Percentiles rank a stretch among this genome's conserved stretches.
Conservation (phyloP, 1,140 invertebrate genomes). For the Drosophila nikananu region DNA sequence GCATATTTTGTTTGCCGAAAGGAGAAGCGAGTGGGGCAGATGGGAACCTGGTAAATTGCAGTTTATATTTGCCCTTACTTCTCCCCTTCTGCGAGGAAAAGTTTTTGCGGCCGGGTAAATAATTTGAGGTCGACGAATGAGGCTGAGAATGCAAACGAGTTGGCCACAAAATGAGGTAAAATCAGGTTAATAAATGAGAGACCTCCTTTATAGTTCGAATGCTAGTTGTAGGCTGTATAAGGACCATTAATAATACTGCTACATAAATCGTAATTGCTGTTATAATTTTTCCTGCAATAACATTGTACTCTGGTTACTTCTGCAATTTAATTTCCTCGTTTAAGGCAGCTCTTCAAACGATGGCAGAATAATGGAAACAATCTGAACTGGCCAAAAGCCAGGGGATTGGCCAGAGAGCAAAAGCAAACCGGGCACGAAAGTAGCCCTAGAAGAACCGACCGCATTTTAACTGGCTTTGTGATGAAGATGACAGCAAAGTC, state of each 20-base stretch:
- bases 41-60: constrained; percentile 52
- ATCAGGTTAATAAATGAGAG: background rate
- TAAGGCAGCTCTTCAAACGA: constrained; percentile 49
- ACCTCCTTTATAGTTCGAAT: background rate
- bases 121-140: constrained; percentile 48
- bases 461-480: constrained; percentile 41
- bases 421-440: constrained; percentile 21
- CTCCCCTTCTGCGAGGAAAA: constrained; percentile 23
- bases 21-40: background rate
- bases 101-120: constrained; percentile 51
- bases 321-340: constrained; percentile 22
- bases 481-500: constrained; percentile 56
- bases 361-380: constrained; percentile 21
- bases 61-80: constrained; percentile 48
- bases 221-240: background rate
- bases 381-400: constrained; percentile 24
- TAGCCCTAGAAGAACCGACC: constrained; percentile 21
- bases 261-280: background rate
- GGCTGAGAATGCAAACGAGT: constrained; percentile 33
- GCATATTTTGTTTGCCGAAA: constrained; percentile 40
- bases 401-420: constrained; percentile 14
- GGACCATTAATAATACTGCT: background rate
- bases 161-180: constrained; percentile 25
- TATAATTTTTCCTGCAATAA: background rate
- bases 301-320: background rate